Conservation (phyloP, 2,113 vertebrate species). For the Tetrao urogallus region DNA sequence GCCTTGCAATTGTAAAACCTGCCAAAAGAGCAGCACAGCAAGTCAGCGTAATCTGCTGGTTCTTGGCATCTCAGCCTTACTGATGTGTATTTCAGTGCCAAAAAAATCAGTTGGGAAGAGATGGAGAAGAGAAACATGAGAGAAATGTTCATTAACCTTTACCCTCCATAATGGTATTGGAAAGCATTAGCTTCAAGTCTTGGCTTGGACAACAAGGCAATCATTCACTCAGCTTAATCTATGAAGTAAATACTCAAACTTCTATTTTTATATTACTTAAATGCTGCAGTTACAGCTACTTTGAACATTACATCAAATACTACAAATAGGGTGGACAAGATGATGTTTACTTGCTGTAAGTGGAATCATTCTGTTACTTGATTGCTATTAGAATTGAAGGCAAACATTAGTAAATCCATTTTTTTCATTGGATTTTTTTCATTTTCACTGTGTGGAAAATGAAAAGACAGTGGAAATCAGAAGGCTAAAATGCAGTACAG, state of each 20-base stretch:
- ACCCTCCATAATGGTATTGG: background rate
- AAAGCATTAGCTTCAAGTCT: background rate
- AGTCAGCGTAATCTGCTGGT: background rate
- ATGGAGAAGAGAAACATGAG: background rate
- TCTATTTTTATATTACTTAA: slow-evolving; percentile 2
- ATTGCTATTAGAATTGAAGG: slow-evolving; percentile 1
- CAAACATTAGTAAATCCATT: slow-evolving; percentile 19
- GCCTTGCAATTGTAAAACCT: slow-evolving; percentile 4
- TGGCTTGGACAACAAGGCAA: background rate
- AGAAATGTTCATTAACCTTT: slow-evolving; percentile 40
- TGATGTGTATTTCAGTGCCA: background rate
- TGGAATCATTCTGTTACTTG: background rate
- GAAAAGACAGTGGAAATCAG: background rate
- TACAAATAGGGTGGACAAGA: background rate
- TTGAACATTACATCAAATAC: background rate
- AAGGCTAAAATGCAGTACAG: background rate
- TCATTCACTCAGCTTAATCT: background rate
- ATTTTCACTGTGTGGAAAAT: too few relatives aligned
- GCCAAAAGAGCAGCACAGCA: background rate
- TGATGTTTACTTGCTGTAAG: background rate
- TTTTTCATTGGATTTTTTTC: too few relatives aligned
- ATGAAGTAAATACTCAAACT: background rate
- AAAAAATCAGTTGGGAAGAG: background rate
- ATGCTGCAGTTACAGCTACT: background rate
- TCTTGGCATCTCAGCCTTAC: slow-evolving; percentile 22